phyloP scores from a whole-genome alignment of 2,797 vertebrate species.

The Oryzias dopingdopingensis region DNA sequence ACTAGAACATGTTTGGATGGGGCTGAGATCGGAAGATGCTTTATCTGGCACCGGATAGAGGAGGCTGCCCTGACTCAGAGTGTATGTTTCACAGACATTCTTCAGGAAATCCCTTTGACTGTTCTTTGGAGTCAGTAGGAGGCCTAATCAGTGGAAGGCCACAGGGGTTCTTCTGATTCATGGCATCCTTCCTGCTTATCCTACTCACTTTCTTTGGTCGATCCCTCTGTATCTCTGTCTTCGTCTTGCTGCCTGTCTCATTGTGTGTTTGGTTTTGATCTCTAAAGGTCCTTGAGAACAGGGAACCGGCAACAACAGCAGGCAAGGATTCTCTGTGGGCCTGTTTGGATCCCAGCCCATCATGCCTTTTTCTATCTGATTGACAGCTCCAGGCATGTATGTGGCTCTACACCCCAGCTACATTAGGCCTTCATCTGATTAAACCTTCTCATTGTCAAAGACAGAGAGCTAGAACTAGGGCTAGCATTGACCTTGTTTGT shows the following conservation, averaged over 20 bases:
- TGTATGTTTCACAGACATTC: constrained; percentile 66
- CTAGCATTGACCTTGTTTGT: constrained; percentile 66
- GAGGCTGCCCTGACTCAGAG: constrained; percentile 51
- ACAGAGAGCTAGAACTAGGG: constrained; percentile 53
- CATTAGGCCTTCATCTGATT: constrained; percentile 68
- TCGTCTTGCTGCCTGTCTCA: constrained; percentile 64
- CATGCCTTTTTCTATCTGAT: constrained; percentile 76
- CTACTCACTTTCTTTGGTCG: constrained; percentile 59
- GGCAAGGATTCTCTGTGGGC: constrained; percentile 76
- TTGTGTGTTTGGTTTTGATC: constrained; percentile 81
- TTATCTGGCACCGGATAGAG: constrained; percentile 62
- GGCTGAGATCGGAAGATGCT: constrained; percentile 65
- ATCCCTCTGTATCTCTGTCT: constrained; percentile 55
- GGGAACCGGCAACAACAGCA: constrained; percentile 76
- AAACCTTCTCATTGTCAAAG: constrained; percentile 66
- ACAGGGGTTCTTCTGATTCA: constrained; percentile 72
- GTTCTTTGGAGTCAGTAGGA: constrained; percentile 72
- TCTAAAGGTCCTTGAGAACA: constrained; percentile 85
- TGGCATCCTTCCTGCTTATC: constrained; percentile 68
- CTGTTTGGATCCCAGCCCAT: constrained; percentile 77
- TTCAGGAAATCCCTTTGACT: constrained; percentile 72
- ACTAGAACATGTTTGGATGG: constrained; percentile 63
- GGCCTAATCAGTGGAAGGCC: constrained; percentile 76
- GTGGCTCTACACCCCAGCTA: constrained; percentile 55
- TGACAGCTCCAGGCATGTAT: constrained; percentile 76